Evolutionary conservation across 2,113 vertebrate species (phyloP).

Genomic region (Trogon surrucura): DNA sequence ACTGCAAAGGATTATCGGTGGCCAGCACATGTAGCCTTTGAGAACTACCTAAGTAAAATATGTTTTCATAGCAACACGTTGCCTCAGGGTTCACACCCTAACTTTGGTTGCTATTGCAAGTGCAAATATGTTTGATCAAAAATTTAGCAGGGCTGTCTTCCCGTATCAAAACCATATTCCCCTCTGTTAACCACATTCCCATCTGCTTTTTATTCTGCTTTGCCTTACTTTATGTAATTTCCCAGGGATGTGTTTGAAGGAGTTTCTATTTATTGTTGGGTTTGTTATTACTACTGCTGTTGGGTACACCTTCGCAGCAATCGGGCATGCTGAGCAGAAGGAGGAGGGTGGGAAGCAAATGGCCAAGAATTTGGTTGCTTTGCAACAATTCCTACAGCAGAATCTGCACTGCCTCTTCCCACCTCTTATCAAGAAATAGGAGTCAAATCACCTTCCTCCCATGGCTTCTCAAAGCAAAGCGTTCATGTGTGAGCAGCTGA

Average conservation of each 20-base stretch:
- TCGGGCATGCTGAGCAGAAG: neutral
- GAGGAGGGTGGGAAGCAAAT: neutral
- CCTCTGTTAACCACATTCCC: neutral
- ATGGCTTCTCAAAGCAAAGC: neutral
- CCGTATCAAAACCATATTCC: neutral
- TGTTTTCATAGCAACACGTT: neutral
- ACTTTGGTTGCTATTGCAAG: neutral
- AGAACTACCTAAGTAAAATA: neutral
- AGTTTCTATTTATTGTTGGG: neutral
- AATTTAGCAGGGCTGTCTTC: neutral
- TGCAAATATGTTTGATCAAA: neutral
- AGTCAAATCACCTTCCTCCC: neutral
- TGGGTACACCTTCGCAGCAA: neutral
- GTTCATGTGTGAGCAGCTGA: neutral
- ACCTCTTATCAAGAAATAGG: neutral
- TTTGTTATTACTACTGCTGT: neutral
- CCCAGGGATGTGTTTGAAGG: neutral
- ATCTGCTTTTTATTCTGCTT: slow-evolving; percentile 43
- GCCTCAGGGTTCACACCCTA: neutral
- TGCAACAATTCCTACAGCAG: neutral
- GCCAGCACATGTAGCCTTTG: neutral
- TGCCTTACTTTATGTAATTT: neutral
- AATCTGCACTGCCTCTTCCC: neutral
- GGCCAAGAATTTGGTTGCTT: neutral
- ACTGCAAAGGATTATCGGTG: neutral